Base-by-base conservation (phyloP, 2,888 invertebrate genomes). In the Cheilosia vernalis region DNA sequence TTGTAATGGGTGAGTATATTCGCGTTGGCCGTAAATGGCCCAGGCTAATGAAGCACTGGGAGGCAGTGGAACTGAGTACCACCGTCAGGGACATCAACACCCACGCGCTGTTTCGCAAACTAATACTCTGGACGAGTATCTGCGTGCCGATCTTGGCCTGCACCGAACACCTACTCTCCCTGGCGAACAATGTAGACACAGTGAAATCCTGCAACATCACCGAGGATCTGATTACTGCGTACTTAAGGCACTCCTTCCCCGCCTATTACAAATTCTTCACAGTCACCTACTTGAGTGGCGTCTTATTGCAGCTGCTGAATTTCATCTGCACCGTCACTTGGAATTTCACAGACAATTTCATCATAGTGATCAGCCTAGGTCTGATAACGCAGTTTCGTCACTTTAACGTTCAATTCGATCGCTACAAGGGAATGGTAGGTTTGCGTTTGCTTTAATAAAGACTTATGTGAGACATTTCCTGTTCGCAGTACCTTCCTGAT, bases 281-380 rank as follows among this genome's bases (percentile, higher is more conserved):
- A 0, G 94, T 93, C 88, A 90, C 91, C 30, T 87, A 90, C 13
- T 93, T 93, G 93, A 93, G 93, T 86, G 95, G 92, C 49, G 91
- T 88, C 7, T 89, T 89, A 86, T 92, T 90, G 61, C 92, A 90
- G 85, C 92, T 93, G 88, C 90, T 90, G 55, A 88, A 87, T 58
- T 76, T 88, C 63, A 87, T 87, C 44, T 89, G 94, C 4, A 95
- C 95, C 0, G 93, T 94, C 72, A 92, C 94, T 1, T 95, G 95
- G 95, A 95, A 95, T 88, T 95, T 94, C 78, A 94, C 94, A 88
- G 95, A 95, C 88, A 90, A 95, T 80, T 93, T 95, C 74, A 94
- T 95, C 10, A 95, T 95, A 83, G 89, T 95, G 15, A 92, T 95
- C 44, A 95, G 95, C 88, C 93, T 94, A 89, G 94, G 95, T 0